Evolutionary conservation across 1,140 invertebrate genomes (phyloP), one percentile per base, ranked within the genome.

Genomic region (Leguminivora glycinivorella): DNA sequence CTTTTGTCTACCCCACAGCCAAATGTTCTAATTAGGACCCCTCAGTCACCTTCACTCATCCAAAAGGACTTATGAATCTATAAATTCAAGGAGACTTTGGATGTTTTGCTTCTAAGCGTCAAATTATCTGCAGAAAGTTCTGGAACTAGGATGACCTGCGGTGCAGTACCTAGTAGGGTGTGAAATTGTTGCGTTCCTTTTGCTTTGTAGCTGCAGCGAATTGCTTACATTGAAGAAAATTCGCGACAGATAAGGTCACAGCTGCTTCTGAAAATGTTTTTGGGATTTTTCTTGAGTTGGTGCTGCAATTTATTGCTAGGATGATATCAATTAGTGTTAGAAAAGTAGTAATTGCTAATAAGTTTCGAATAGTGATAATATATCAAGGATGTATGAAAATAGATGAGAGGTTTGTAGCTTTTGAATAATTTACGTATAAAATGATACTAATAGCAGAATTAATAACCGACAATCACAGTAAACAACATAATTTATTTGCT

Each of bases 21-120:
- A 76, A 83, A 85, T 87, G 84, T 83, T 81, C 84, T 87, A 89
- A 89, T 89, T 89, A 87, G 82, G 22, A 22, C 47, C 47, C 47
- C 47, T 52, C 47, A 9, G 47, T 22, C 19, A 52, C 19, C 17
- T 52, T 52, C 6, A 22, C 47, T 19, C 6, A n/a, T n/a, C 47
- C 47, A 22, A 52, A 52, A 52, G 47, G 19, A 9, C 47, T 52
- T 22, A 22, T 4, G 6, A 22, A 5, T 4, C 47, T 0, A 52
- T 5, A 52, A 2, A 22, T 52, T 10, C 19, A 22, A 22, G 7
- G n/a, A 19, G 22, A 52, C 19, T 17, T 52, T 3, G n/a, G 47
- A 19, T n/a, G 47, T 52, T 52, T 22, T 22, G 19, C 14, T 52
- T 52, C 47, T 52, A 9, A 22, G 47, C 22, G 19, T 22, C 22